Evolutionary conservation across 2,113 vertebrate genomes (phyloP), one percentile per base, ranked within the genome.

Genomic region (Chlorodrepanis virens): DNA sequence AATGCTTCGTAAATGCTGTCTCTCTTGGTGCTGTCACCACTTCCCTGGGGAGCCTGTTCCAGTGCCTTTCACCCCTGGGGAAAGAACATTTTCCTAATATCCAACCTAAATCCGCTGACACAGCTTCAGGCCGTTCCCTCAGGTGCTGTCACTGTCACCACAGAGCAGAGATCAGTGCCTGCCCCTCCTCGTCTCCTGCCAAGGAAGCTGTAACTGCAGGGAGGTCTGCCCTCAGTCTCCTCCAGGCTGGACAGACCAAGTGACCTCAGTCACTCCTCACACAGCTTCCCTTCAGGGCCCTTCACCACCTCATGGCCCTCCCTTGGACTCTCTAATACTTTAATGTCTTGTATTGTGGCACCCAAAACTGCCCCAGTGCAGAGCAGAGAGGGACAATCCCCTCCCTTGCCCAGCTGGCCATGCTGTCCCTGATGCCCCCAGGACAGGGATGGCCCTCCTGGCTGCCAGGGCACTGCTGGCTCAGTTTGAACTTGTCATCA

Each of bases 381-480:
- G 57, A 56, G 29, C 65, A 71, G 29, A 71, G 14, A 1, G 2
- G 67, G 42, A 57, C 57, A 80, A 57, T 72, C 59, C 49, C 28
- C 35, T 80, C 31, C 35, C 31, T 44, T 6, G 3, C 31, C 57
- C 0, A 0, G 50, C 67, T 72, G 67, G 5, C 0, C 0, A 37
- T 64, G 42, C 59, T 64, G 68, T 3, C 2, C 42, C 59, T 81
- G 76, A 72, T 72, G 68, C 0, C 35, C 57, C 18, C 42, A 42
- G 50, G 50, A 64, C 67, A 65, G 8, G 21, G 31, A 0, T 57
- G 42, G 0, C 44, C 5, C 27, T 65, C 37, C 76, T 72, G 67
- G 42, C 57, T 71, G n/a, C 35, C 67, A 49, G 67, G 67, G 42
- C 31, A 31, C 50, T 63, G 75, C 49, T 56, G 65, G 19, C 42